Base-by-base conservation (phyloP, 2,888 invertebrate species). In the Cheiracanthium punctorium region DNA sequence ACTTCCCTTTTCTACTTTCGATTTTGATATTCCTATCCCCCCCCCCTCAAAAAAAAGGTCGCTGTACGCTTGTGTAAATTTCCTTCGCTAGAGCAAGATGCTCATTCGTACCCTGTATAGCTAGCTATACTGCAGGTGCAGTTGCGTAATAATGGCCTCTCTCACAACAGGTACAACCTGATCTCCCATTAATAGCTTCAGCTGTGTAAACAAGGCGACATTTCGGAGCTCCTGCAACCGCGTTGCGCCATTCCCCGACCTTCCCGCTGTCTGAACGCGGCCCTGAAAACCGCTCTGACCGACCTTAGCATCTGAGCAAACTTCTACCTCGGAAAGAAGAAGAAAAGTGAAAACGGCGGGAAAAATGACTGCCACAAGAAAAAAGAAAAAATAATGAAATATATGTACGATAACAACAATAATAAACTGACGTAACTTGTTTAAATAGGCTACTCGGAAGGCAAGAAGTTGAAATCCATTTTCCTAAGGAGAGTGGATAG, bases 351-450 rank as follows among this genome's bases (percentile, higher is more conserved):
- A 24, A 58, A 24, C 2, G 14, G 58, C 58, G 58, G 58, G 58
- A 58, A 58, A 58, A 58, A 24, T n/a, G 14, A 48, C 2, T 5
- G 8, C 24, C 20, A 24, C 1, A 17, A 24, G 58, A 48, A 48
- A 17, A 48, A 48, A 48, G 17, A 48, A 48, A 48, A 48, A 48
- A 48, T n/a, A n/a, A n/a, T n/a, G n/a, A 48, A 48, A 48, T 48
- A 48, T 2, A 10, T 58, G n/a, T n/a, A n/a, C n/a, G n/a, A n/a
- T n/a, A n/a, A n/a, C n/a, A n/a, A n/a, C n/a, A n/a, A n/a, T n/a
- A n/a, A n/a, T n/a, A n/a, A n/a, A n/a, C n/a, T n/a, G 58, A 58
- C 58, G 58, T 58, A 58, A 24, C 58, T 58, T 58, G 20, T 12
- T 58, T 24, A 58, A 58, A 58, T 58, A 12, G 24, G 20, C 58